Percentiles rank a stretch among this genome's conserved stretches.
These are phyloP conservation scores for Tribolium castaneum DNA, from an alignment of 1,140 invertebrate genomes.

Conservation along the genomic window DNA sequence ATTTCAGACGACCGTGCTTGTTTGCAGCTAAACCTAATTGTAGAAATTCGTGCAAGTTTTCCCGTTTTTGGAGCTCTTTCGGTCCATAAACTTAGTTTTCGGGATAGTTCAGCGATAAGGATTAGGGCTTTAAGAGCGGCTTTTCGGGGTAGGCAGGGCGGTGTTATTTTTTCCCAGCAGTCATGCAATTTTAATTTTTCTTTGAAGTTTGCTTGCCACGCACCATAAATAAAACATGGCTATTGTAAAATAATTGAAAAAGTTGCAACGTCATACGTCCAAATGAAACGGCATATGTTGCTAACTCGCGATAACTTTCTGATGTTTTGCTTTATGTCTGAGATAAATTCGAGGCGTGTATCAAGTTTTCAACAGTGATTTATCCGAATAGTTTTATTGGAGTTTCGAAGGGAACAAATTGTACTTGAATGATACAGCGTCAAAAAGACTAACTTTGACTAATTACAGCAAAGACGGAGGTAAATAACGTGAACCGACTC, in stretches of 20 bases:
- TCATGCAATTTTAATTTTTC: slow-evolving; percentile 31
- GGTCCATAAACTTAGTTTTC: slow-evolving; percentile 31
- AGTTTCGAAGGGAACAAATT: not conserved
- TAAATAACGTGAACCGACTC: slow-evolving; percentile 22
- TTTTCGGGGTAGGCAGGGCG: not conserved
- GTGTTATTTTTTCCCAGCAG: not conserved
- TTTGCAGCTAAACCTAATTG: slow-evolving; percentile 25
- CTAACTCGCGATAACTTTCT: not conserved
- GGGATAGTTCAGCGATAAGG: slow-evolving; percentile 22
- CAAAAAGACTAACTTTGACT: not conserved
- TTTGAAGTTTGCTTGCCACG: slow-evolving; percentile 16
- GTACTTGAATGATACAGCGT: not conserved
- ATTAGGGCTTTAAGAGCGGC: not conserved
- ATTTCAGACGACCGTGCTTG: slow-evolving; percentile 16
- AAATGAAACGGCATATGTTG: not conserved
- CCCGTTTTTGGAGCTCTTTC: slow-evolving; percentile 15
- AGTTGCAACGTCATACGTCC: slow-evolving; percentile 21
- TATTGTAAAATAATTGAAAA: slow-evolving; percentile 38
- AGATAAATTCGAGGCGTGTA: slow-evolving; percentile 28
- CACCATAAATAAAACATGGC: slow-evolving; percentile 22
- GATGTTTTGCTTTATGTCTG: not conserved
- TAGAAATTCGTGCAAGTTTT: slow-evolving; percentile 23
- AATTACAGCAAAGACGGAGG: not conserved
- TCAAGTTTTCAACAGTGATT: slow-evolving; percentile 33
- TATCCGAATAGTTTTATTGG: slow-evolving; percentile 4